phyloP scores from a whole-genome alignment of 2,113 vertebrate species.

The Oryctolagus cuniculus region mOryCun1.1 NC_091435.1:111502001-111502500 shows the following conservation, averaged over 20 bases:
- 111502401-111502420: neutral
- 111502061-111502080: too few species aligned
- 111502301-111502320: neutral
- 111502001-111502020: neutral
- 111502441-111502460: neutral
- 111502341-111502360: neutral
- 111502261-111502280: neutral
- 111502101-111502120: neutral
- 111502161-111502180: neutral
- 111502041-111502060: neutral
- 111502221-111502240: neutral
- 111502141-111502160: neutral
- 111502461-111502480: neutral
- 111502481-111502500: neutral
- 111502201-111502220: too few species aligned
- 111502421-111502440: neutral
- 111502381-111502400: neutral
- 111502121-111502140: neutral
- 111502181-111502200: neutral
- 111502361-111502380: neutral
- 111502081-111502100: neutral
- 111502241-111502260: neutral
- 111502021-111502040: neutral
- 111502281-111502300: slow-evolving; percentile 20
- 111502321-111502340: neutral